Evolutionary conservation across 2,888 invertebrate species (phyloP).

Genomic region (Notodonta ziczac): DNA sequence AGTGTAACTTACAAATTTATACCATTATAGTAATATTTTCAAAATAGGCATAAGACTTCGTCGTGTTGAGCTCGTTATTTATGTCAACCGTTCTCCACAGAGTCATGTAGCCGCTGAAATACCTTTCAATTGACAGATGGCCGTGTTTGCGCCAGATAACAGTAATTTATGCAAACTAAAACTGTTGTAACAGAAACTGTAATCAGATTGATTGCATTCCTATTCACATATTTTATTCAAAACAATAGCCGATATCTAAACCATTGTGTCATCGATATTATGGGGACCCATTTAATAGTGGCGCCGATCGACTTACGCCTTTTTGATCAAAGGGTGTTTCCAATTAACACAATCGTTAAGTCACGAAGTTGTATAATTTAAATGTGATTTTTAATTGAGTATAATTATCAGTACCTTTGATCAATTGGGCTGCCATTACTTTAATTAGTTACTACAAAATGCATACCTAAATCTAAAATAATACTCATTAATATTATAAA

Average conservation of each 20-base stretch:
- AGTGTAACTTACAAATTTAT: too few species aligned
- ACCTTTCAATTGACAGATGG: slow-evolving; percentile 21
- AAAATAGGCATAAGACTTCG: too few species aligned
- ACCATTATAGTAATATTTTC: too few species aligned
- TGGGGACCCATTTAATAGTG: slow-evolving; percentile 18
- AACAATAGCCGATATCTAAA: slow-evolving; percentile 43
- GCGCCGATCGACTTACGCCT: slow-evolving; percentile 25
- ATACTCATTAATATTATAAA: too few species aligned
- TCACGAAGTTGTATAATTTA: slow-evolving; percentile 1
- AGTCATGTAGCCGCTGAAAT: slow-evolving; percentile 21
- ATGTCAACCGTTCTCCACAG: slow-evolving; percentile 13
- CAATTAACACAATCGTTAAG: not conserved
- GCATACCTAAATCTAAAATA: too few species aligned
- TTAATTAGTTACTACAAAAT: not conserved
- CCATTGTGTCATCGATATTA: slow-evolving; percentile 37
- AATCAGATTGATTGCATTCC: slow-evolving; percentile 38
- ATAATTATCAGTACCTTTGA: not conserved
- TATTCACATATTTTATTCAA: slow-evolving; percentile 33
- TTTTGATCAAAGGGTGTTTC: slow-evolving; percentile 10
- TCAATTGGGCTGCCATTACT: not conserved
- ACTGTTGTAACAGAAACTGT: slow-evolving; percentile 26
- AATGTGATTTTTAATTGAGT: not conserved
- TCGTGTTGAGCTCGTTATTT: not conserved
- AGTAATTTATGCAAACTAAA: slow-evolving; percentile 43
- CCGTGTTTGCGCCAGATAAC: slow-evolving; percentile 25